Base-by-base conservation (phyloP, 2,888 invertebrate species). In the Romanomermis culicivorax region DNA sequence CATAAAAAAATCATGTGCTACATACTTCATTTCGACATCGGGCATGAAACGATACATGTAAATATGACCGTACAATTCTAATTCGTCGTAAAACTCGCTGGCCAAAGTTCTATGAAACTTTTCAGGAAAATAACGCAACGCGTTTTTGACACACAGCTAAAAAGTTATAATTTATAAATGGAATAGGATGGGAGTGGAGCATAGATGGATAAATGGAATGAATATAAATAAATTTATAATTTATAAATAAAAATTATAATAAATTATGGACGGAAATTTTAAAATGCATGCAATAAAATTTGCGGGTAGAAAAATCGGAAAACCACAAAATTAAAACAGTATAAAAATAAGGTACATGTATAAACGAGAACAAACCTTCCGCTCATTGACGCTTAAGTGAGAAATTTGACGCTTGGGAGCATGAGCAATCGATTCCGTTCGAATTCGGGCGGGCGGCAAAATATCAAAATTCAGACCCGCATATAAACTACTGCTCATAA, bases 11-110 rank as follows among this genome's bases (percentile, higher is more conserved):
- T 17, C 11, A 36, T 36, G 17, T 17, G 36, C 36, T 36, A 36
- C n/a, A n/a, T 23, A 42, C 45, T 47, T 42, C 43, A 47, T 52
- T 24, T 24, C 47, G 11, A 52, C 4, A 14, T 25, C 23, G 25
- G 75, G 75, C 26, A 64, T 62, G 61, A 77, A 76, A 53, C 77
- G 66, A 65, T 75, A 78, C 73, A 77, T 78, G 65, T 78, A 78
- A 60, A 79, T 78, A 61, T 78, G 78, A 1, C 78, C 78, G 64
- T 72, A 77, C 1, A 64, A 60, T 11, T 69, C 62, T 51, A 78
- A 67, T 61, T 78, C 78, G 17, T 69, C 62, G 1, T 71, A 71
- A 63, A 78, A 79, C 61, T 78, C 78, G 2, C 66, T 61, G 0
- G 72, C 73, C 57, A 78, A 63, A 1, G 61, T 58, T 1, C 60